These are phyloP conservation scores for Cephus pulcher DNA, from an alignment of 2,888 invertebrate species.

Conservation along the genomic window DNA sequence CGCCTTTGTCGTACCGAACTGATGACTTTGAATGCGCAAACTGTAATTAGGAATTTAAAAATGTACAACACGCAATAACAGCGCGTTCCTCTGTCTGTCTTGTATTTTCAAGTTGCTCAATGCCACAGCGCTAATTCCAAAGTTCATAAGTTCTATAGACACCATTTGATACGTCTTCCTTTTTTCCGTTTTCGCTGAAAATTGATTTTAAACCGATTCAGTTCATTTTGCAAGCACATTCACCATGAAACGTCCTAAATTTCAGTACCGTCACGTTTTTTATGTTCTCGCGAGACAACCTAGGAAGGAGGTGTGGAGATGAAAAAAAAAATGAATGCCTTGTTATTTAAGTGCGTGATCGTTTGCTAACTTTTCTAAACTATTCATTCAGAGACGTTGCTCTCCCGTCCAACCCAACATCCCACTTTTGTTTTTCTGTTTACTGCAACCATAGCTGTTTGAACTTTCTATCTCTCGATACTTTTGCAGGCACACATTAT, in stretches of 20 bases:
- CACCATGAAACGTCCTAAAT: conserved; percentile 1
- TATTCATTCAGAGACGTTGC: conserved; percentile 5
- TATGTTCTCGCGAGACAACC: not conserved
- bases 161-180: not conserved
- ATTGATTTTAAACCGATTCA: conserved; percentile 5
- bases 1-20: not conserved
- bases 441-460: not conserved
- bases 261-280: not conserved
- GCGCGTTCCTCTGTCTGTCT: not conserved
- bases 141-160: conserved; percentile 4
- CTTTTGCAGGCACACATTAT: not conserved
- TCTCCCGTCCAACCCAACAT: not conserved
- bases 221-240: conserved; percentile 6
- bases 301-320: conserved; percentile 29
- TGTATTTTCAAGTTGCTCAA: not conserved
- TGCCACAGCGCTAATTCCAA: not conserved
- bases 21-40: not conserved
- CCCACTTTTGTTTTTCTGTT: not conserved
- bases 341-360: conserved; percentile 3
- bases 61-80: not conserved
- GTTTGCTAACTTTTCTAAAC: conserved; percentile 6
- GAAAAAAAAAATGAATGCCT: conserved; percentile 2
- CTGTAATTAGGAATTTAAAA: not conserved
- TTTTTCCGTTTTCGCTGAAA: not conserved
- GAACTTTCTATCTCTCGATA: not conserved